Base-by-base conservation (phyloP, 2,113 vertebrate species). In the Entelurus aequoreus region DNA sequence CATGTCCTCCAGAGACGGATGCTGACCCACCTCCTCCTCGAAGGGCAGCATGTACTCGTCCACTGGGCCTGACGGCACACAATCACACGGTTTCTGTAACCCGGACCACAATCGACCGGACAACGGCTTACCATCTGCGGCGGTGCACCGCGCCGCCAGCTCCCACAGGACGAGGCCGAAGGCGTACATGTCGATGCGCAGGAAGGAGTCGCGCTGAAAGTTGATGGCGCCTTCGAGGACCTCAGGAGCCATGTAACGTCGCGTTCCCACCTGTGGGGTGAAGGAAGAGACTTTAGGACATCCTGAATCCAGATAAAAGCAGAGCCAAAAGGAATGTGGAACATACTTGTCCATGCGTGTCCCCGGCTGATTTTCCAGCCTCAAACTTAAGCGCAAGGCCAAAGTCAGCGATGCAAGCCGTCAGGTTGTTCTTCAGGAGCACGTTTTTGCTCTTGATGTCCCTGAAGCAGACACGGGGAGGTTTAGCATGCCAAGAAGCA, bases 381-480 rank as follows among this genome's bases (percentile, higher is more conserved):
- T 99, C 97, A 72, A 99, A 99, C 87, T 95, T 95, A 71, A 98
- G 90, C 0, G 96, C 96, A 48, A 99, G 91, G 58, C 97, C 97
- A 1, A 99, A 98, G 84, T 99, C 97, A 53, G 95, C 97, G 49
- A 99, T 90, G 71, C 96, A 98, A 72, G 93, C 95, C 0, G 95
- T 95, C 74, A 99, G 91, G 69, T 96, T 95, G 56, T 72, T 96
- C 89, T 98, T 99, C 90, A 99, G 75, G 72, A 99, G 89, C 69
- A 99, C 92, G 0, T 99, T 99, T 90, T 98, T 98, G 85, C 94
- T 98, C 88, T 99, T 99, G 72, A 98, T 98, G 86, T 99, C 97
- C 93, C 97, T 99, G 79, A 60, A 21, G 46, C 4, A 48, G 4
- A 53, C 70, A 9, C 61, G 12, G 44, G 6, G 21, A 47, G 55